Conservation (phyloP, 1,140 invertebrate species). For the Cotesia chilonis region DNA sequence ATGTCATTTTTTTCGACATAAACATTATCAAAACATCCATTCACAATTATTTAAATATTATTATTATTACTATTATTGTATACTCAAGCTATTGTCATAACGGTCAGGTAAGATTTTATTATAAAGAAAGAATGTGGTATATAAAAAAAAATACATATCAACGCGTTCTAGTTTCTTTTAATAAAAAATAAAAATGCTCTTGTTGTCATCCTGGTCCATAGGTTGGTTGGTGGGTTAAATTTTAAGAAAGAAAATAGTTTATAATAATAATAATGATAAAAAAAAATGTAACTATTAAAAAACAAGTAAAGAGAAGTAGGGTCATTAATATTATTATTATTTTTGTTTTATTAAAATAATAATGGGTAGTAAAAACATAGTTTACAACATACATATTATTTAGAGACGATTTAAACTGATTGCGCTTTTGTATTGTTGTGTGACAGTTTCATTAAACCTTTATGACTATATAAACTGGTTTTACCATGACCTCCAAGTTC, state of each 20-base stretch:
- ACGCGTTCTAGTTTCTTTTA: neutral
- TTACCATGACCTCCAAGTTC: constrained; percentile 24
- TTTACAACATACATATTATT: constrained; percentile 1
- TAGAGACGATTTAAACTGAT: constrained; percentile 11
- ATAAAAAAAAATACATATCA: neutral
- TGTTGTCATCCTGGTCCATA: constrained; percentile 30
- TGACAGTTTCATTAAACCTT: constrained; percentile 25
- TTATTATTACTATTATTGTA: constrained; percentile 14
- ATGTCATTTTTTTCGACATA: too few species aligned
- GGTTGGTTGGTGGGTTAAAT: constrained; percentile 42
- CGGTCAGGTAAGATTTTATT: constrained; percentile 24
- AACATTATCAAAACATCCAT: constrained; percentile 6
- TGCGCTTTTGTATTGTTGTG: constrained; percentile 19
- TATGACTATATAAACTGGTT: constrained; percentile 21
- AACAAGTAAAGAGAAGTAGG: neutral
- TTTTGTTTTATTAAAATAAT: neutral
- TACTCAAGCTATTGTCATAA: constrained; percentile 18
- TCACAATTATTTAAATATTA: constrained; percentile 8
- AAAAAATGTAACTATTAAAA: neutral
- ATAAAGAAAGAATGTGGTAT: neutral
- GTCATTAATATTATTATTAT: too few species aligned
- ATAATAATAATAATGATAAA: constrained; percentile 3
- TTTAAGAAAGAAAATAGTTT: constrained; percentile 15
- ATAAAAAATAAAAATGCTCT: constrained; percentile 15
- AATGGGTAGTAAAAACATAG: neutral